A percentile compares a stretch with the other conserved stretches of the same genome.
Conservation (phyloP, 2,113 vertebrate genomes). For the Zapornia atra region DNA sequence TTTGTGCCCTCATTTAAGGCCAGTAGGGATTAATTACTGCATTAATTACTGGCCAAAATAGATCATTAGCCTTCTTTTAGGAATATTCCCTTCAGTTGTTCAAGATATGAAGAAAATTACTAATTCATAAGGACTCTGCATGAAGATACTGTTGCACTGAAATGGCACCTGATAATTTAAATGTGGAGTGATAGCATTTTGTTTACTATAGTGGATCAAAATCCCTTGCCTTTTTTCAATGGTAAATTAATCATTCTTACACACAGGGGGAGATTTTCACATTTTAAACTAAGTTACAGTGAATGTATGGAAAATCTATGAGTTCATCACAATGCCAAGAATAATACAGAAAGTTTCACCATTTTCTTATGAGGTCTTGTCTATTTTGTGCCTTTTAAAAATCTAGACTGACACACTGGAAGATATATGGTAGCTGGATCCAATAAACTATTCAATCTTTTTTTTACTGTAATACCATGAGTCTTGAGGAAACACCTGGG, state of each 20-base stretch:
- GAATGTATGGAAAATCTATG: background rate
- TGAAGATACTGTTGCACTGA: background rate
- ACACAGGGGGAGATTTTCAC: background rate
- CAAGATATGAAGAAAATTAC: background rate
- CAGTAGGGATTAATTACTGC: background rate
- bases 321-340: background rate
- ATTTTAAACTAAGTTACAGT: background rate
- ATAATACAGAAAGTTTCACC: background rate
- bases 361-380: background rate
- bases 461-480: background rate
- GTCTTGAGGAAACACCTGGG: background rate
- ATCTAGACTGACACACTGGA: background rate
- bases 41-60: background rate
- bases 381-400: background rate
- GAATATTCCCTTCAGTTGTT: background rate
- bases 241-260: background rate
- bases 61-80: background rate
- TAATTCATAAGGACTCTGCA: background rate
- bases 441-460: background rate
- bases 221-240: background rate
- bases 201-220: background rate
- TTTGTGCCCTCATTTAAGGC: background rate
- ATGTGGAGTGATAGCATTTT: background rate
- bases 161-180: background rate
- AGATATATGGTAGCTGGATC: background rate